Evolutionary conservation across 2,113 vertebrate genomes (phyloP), one percentile per base, ranked within the genome.

Genomic region (Trogon surrucura): DNA sequence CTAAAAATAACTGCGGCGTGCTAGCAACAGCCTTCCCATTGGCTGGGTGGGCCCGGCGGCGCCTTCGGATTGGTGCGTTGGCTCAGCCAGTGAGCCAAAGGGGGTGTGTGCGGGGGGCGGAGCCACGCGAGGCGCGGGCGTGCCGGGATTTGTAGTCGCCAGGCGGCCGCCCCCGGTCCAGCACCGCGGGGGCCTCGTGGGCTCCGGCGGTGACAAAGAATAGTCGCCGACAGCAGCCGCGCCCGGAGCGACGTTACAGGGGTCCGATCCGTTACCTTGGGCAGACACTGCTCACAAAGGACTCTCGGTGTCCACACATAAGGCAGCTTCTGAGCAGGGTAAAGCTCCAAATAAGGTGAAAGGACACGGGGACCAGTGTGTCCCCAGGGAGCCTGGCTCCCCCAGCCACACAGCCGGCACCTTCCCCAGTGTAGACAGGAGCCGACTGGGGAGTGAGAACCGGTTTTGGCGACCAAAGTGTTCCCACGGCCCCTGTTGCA

Each of bases 21-120:
- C 97, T 99, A 99, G 99, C 98, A 99, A 99, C 99, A 99, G 98
- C 97, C 69, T 96, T 82, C 30, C 95, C 57, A 99, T 99, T 99
- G 99, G 99, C 66, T 95, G 86, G 56, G 34, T 50, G 4, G 56
- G 13, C 11, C 73, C 62, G 91, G 82, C 91, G 87, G 92, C 91
- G 66, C 85, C 86, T 58, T 16, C 53, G 69, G 74, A 98, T 98
- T 97, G 98, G 98, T 94, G 95, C 91, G 94, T 87, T 58, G 69
- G 61, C 56, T 70, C 86, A 80, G 90, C 98, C 98, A 97, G 69
- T 98, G 75, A 95, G 70, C 41, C 20, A 51, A 47, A 22, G 38
- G 84, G 85, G 92, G 85, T 51, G 86, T 45, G 34, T 5, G 89
- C 26, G 7, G 36, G 10, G 47, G 47, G 67, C 3, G 32, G 44